Evolutionary conservation across 2,888 invertebrate species (phyloP), one percentile per base, ranked within the genome.

Genomic region (Emmelina monodactyla): DNA sequence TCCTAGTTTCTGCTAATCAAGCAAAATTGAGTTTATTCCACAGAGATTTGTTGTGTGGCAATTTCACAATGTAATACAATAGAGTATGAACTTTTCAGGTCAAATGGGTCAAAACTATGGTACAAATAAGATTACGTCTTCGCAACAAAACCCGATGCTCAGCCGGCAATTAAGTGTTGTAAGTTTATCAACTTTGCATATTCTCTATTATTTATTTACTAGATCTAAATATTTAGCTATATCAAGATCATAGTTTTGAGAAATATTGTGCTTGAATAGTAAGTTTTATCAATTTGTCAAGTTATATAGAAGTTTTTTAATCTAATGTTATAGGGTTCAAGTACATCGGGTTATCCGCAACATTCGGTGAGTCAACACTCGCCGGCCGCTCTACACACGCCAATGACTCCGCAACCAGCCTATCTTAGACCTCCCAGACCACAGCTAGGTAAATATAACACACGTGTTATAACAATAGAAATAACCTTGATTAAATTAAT

Each of bases 131-230:
- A 79, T 89, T 50, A 84, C 85, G 37, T 80, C 87, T 39, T 88
- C 89, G 54, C 89, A 89, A 65, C 88, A 93, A 67, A 92, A 94
- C 75, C 92, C 94, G 16, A 92, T 94, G 92, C 83, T 94, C 54
- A 91, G 88, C 73, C 89, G 91, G 50, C 92, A 92, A 69, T 79
- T 92, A 53, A 88, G 88, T 59, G 91, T 91, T 73, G 9, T 19
- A 6, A 19, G 19, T 19, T 19, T 19, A 6, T 19, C 5, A 9
- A 19, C 19, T 19, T 19, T 19, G 6, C 9, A 6, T 19, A 5
- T 6, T 19, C 19, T 19, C 9, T 9, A 19, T 19, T 19, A 19
- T 9, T 19, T 6, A 19, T 19, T 6, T 9, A 6, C 6, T 19
- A 19, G 19, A 19, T 19, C 19, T 25, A 25, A 7, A 7, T 25